These are phyloP conservation scores for Stenurella melanura DNA, from an alignment of 2,888 invertebrate genomes.

Conservation along the genomic window DNA sequence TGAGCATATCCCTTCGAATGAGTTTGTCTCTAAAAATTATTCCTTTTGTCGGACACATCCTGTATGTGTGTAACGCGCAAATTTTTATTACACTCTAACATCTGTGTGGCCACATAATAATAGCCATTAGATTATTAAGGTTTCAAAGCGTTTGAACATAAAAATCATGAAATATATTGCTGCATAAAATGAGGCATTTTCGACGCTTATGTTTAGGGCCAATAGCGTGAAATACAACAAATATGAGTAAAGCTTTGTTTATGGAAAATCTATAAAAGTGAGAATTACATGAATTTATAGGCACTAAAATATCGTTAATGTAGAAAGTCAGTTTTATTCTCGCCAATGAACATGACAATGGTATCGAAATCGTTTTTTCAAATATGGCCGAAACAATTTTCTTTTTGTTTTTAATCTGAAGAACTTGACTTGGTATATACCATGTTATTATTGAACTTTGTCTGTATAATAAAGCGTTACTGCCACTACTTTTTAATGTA, in stretches of 20 bases:
- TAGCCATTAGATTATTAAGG: background rate
- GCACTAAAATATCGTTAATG: background rate
- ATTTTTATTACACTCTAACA: background rate
- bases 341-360: no score
- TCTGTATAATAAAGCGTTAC: no score
- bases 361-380: no score
- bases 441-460: no score
- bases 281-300: background rate
- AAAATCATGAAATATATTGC: background rate
- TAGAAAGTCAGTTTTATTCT: no score
- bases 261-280: background rate
- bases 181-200: background rate
- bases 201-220: background rate
- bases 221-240: background rate
- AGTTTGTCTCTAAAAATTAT: no score
- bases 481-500: no score
- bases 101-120: background rate
- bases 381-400: no score
- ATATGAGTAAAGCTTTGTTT: background rate
- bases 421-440: no score
- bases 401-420: no score
- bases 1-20: no score
- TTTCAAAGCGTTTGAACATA: background rate
- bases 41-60: no score
- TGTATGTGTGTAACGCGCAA: background rate